Base-by-base conservation (phyloP, 2,113 vertebrate species). In the Callopanchax toddi region DNA sequence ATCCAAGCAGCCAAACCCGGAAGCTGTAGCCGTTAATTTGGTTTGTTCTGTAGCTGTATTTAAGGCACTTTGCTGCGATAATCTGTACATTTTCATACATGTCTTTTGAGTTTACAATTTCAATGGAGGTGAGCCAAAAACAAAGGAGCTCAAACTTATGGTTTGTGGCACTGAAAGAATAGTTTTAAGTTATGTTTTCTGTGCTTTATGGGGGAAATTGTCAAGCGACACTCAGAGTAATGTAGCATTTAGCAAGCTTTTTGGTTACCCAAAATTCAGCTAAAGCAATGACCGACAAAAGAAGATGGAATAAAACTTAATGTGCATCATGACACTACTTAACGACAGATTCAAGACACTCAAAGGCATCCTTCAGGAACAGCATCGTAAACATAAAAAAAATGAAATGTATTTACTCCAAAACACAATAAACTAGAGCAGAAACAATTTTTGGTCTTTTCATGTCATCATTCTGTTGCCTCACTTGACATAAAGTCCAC, bases 101-200 rank as follows among this genome's bases (percentile, higher is more conserved):
- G 64, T 37, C 44, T 56, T 67, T 52, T 48, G 48, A 34, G 49
- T 22, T 54, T 26, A 65, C 34, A 23, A 15, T 49, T 0, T 43
- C 16, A 56, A 18, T 29, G 62, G 45, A 76, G 32, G 29, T 45
- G 17, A 51, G 48, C 51, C 60, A 60, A 45, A 66, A 25, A 42
- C 1, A 10, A 23, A 49, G 10, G 3, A 34, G 26, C 11, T 63
- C 6, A 62, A 45, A 60, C 1, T 56, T 26, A 67, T 49, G 22
- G 52, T 65, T 59, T 20, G 74, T 84, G 81, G 75, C 83, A 87
- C 76, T n/a, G n/a, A n/a, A n/a, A 32, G 29, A 32, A 8, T 29
- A 29, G 7, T 29, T 29, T 29, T 29, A 29, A 29, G 7, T 29
- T 3, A 7, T 29, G 26, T 29, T 29, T 7, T 29, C 26, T 29